phyloP scores from a whole-genome alignment of 2,113 vertebrate genomes.

The Sterrhoptilus dennistouni region DNA sequence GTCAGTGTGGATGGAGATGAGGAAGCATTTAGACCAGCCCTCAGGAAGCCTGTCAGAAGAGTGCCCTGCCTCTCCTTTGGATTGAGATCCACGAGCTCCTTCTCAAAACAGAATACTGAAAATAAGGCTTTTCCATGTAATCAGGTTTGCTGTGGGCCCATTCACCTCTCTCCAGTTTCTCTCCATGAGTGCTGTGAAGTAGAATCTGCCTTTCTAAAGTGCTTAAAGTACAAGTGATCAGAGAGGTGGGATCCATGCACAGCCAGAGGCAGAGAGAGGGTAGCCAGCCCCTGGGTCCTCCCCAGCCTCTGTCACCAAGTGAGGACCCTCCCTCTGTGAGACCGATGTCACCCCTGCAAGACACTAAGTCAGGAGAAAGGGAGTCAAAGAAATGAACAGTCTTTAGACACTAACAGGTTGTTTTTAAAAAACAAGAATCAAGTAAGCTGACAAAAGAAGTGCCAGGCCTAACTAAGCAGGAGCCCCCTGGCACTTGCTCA shows the following conservation, averaged over 20 bases:
- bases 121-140: not conserved
- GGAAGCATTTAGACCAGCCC: not conserved
- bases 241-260: not conserved
- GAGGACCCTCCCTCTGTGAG: not conserved
- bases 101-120: not conserved
- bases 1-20: not conserved
- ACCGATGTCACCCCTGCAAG: not conserved
- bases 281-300: not conserved
- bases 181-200: not conserved
- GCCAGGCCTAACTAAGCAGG: not conserved
- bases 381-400: not conserved
- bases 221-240: accelerated
- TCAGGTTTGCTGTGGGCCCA: not conserved
- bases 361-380: not conserved
- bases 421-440: not conserved
- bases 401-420: not conserved
- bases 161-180: not conserved
- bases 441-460: not conserved
- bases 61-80: not conserved
- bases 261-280: not conserved
- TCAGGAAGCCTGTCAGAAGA: not conserved
- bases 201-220: not conserved
- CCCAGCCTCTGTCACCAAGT: not conserved
- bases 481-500: accelerated
- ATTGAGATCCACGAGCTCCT: accelerated